Conservation (phyloP, 2,113 vertebrate species). For the Narcine bancroftii region DNA sequence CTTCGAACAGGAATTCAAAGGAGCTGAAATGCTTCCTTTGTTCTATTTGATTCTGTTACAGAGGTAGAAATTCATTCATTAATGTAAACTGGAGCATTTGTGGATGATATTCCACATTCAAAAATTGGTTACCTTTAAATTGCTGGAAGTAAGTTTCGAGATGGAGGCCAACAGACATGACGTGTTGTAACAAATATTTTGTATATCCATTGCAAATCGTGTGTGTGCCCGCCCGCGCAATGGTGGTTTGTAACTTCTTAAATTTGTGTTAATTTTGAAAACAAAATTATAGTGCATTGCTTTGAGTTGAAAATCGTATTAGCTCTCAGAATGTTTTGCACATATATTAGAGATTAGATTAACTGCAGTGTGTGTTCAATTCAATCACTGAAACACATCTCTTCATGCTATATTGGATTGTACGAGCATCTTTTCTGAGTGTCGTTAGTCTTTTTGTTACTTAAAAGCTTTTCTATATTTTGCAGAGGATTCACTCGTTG, state of each 20-base stretch:
- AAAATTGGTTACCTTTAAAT: too few species aligned
- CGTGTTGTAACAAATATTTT: too few species aligned
- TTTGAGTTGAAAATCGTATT: not conserved
- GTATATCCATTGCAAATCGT: too few species aligned
- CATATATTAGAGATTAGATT: not conserved
- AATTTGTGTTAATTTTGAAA: not conserved
- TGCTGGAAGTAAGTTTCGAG: too few species aligned
- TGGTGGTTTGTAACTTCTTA: not conserved
- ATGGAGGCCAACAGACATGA: too few species aligned
- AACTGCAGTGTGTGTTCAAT: not conserved
- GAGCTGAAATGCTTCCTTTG: not conserved
- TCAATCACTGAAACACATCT: not conserved
- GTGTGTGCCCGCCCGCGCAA: too few species aligned
- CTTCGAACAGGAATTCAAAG: not conserved
- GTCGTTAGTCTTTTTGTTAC: not conserved
- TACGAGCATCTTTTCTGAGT: not conserved
- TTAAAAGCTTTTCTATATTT: constrained; percentile 38
- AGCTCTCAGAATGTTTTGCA: not conserved
- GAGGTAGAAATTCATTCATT: too few species aligned
- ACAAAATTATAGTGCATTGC: not conserved
- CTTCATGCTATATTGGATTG: not conserved
- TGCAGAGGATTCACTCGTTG: constrained; percentile 64
- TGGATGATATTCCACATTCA: too few species aligned
- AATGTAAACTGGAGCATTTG: too few species aligned
- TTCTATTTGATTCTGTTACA: not conserved